Percentiles rank a stretch among this genome's conserved stretches.
phyloP scores from a whole-genome alignment of 2,113 vertebrate species.

The Hystrix brachyura region DNA sequence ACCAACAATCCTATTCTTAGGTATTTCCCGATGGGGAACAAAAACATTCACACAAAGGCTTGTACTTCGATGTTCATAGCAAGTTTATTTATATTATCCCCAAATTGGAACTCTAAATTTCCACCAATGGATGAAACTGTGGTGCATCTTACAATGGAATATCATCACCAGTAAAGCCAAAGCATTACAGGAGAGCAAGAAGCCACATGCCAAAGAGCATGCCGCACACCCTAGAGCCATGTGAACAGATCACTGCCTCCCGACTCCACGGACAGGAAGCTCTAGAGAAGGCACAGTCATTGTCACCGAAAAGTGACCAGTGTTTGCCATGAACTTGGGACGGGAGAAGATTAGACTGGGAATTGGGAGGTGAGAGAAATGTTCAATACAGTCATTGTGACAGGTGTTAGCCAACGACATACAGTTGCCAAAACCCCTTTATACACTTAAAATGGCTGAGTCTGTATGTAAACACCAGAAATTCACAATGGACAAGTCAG shows the following conservation, averaged over 20 bases:
- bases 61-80: neutral
- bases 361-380: neutral
- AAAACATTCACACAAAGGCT: neutral
- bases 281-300: neutral
- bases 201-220: neutral
- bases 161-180: neutral
- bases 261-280: neutral
- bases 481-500: neutral
- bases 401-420: neutral
- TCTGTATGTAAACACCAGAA: neutral
- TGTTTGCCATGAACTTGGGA: neutral
- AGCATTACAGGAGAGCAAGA: neutral
- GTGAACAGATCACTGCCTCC: neutral
- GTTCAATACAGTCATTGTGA: neutral
- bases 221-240: too few relatives aligned
- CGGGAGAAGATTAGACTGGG: neutral
- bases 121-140: neutral
- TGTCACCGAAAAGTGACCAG: neutral
- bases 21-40: neutral
- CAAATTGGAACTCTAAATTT: neutral
- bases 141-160: neutral
- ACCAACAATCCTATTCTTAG: neutral
- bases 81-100: neutral
- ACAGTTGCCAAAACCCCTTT: neutral
- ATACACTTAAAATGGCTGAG: neutral